Conservation (phyloP, 2,888 invertebrate species). For the Lepidonotus clava region DNA sequence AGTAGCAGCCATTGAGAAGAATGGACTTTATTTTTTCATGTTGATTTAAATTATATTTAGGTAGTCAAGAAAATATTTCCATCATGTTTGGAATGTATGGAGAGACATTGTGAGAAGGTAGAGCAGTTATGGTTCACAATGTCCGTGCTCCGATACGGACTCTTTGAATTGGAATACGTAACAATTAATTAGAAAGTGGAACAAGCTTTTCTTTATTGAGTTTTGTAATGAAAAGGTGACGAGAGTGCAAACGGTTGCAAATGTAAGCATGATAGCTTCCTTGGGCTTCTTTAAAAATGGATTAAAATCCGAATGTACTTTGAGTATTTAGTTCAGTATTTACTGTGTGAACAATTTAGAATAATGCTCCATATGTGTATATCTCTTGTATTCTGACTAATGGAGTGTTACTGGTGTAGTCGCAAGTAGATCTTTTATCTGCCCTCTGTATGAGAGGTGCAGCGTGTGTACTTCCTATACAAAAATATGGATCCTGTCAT, state of each 20-base stretch:
- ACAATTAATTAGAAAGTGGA: too few species aligned
- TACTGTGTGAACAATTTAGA: conserved; percentile 7
- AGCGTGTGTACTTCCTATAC: too few species aligned
- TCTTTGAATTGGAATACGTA: background rate
- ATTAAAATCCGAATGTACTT: background rate
- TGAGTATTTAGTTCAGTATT: conserved; percentile 22
- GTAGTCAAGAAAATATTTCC: background rate
- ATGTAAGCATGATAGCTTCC: background rate
- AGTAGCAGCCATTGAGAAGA: conserved; percentile 33
- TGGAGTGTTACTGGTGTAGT: too few species aligned
- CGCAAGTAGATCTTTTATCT: too few species aligned
- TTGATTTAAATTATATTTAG: conserved; percentile 5
- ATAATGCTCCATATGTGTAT: background rate
- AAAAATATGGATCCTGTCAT: too few species aligned
- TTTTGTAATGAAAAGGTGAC: background rate
- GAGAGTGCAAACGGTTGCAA: background rate
- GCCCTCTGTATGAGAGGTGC: too few species aligned
- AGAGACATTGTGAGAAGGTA: too few species aligned
- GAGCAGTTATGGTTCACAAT: too few species aligned
- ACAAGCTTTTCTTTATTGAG: background rate
- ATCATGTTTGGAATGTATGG: too few species aligned
- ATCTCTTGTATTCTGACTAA: background rate
- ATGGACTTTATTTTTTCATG: background rate
- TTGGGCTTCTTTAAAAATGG: background rate
- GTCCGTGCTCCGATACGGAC: too few species aligned